A percentile compares a stretch with the other conserved stretches of the same genome.
These are phyloP conservation scores for Platanista minor DNA, from an alignment of 2,113 vertebrate genomes.

Conservation along the genomic window DNA sequence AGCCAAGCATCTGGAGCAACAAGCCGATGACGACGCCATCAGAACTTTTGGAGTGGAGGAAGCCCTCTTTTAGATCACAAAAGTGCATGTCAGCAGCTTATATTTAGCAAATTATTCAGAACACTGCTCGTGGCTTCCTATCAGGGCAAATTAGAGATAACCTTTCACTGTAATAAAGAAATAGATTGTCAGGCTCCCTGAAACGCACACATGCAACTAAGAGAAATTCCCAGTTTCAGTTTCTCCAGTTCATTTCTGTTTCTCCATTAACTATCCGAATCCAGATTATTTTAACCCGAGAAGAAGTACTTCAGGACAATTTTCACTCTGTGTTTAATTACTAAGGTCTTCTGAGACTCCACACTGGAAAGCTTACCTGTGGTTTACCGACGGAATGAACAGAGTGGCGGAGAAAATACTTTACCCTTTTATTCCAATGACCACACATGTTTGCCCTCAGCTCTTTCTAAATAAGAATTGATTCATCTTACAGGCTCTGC, in stretches of 20 bases:
- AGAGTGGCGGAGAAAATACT: neutral
- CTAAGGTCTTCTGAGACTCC: neutral
- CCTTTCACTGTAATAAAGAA: neutral
- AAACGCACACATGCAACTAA: neutral
- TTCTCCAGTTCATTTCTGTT: neutral
- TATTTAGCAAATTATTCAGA: neutral
- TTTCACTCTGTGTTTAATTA: neutral
- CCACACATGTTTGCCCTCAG: slow-evolving; percentile 53
- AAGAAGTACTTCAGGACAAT: neutral
- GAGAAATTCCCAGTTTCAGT: neutral
- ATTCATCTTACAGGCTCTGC: slow-evolving; percentile 35
- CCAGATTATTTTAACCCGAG: neutral
- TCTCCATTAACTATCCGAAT: neutral
- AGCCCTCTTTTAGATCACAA: neutral
- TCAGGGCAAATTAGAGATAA: neutral
- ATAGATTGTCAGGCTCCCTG: neutral
- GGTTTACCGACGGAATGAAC: neutral
- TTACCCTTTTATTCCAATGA: neutral
- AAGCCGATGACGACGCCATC: neutral
- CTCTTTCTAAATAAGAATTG: slow-evolving; percentile 52
- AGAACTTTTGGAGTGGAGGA: neutral
- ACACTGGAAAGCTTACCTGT: fast-evolving
- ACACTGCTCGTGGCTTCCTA: neutral
- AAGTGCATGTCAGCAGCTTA: neutral
- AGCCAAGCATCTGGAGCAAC: neutral